Base-by-base conservation (phyloP, 2,888 invertebrate species). In the Trissolcus brochymenae region DNA sequence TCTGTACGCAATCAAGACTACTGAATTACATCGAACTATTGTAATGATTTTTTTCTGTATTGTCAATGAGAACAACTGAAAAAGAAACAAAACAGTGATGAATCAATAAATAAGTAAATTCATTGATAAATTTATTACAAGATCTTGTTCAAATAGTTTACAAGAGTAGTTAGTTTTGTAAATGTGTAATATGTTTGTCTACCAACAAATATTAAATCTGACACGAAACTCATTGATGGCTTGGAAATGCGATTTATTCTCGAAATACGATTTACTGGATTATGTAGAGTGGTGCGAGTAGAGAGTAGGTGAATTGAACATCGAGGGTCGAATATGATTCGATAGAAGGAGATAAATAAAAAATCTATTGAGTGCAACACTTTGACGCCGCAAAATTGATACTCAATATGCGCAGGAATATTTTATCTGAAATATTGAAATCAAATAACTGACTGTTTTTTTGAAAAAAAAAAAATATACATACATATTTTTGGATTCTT, bases 321-420 rank as follows among this genome's bases (percentile, higher is more conserved):
- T 75, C 78, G 65, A 56, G 76, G 65, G 65, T 43, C 51, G 57
- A 43, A 62, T 55, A 71, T 73, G 55, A 71, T 72, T 78, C 81
- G 80, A 81, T 81, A 82, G 77, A 79, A 81, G 82, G 81, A 79
- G 83, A 86, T 86, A 85, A 86, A 85, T 87, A 85, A 86, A 86
- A 86, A 82, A 35, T 83, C 84, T 82, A 85, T 85, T 82, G 83
- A 86, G 82, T 85, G 84, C 84, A 84, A 46, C 84, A 82, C 83
- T 85, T 86, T 86, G 82, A 81, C 83, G 79, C 81, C 82, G 76
- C 81, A 81, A 85, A 86, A 35, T 85, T 84, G 86, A 85, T 84
- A 84, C 83, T 76, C 75, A 79, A 76, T 81, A 80, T 79, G 67
- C 4, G 11, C 9, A 11, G 17, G 53, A 1, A 53, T 6, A 53